These are phyloP conservation scores for Hypomecis atomaria DNA, from an alignment of 2,888 invertebrate genomes.

Conservation along the genomic window DNA sequence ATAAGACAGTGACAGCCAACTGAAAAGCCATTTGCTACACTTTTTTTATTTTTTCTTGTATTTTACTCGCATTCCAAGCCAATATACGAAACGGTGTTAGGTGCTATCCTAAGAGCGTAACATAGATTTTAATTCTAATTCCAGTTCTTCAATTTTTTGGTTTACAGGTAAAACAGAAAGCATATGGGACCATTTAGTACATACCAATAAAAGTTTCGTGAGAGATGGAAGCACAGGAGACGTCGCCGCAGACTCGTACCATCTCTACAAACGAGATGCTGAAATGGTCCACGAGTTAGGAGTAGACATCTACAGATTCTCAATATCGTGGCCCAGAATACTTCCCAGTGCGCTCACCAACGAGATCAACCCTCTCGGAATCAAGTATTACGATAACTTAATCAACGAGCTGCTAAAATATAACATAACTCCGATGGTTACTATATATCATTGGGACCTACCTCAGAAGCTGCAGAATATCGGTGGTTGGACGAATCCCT, in stretches of 20 bases:
- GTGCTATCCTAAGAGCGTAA: too few species aligned
- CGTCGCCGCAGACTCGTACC: slow-evolving; percentile 88
- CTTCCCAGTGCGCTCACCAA: slow-evolving; percentile 88
- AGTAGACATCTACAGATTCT: slow-evolving; percentile 88
- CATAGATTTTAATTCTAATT: too few species aligned
- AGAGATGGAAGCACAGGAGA: slow-evolving; percentile 85
- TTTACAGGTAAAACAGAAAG: slow-evolving; percentile 86
- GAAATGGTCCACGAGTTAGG: slow-evolving; percentile 86
- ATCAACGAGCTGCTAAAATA: slow-evolving; percentile 88
- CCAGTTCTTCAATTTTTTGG: not conserved
- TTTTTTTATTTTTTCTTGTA: too few species aligned
- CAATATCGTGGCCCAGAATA: slow-evolving; percentile 90
- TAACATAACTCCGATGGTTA: slow-evolving; percentile 88
- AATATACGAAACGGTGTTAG: too few species aligned
- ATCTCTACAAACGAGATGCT: slow-evolving; percentile 86
- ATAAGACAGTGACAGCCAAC: too few species aligned
- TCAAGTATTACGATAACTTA: slow-evolving; percentile 90
- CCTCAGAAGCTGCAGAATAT: slow-evolving; percentile 87
- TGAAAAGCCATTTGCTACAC: too few species aligned
- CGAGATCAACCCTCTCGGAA: slow-evolving; percentile 87
- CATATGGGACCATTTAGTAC: slow-evolving; percentile 85
- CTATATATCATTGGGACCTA: slow-evolving; percentile 89
- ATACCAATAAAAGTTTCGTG: slow-evolving; percentile 80
- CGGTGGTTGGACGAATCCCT: slow-evolving; percentile 88
- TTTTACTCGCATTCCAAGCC: too few species aligned